Evolutionary conservation across 2,113 vertebrate genomes (phyloP).

Genomic region (Clarias gariepinus): DNA sequence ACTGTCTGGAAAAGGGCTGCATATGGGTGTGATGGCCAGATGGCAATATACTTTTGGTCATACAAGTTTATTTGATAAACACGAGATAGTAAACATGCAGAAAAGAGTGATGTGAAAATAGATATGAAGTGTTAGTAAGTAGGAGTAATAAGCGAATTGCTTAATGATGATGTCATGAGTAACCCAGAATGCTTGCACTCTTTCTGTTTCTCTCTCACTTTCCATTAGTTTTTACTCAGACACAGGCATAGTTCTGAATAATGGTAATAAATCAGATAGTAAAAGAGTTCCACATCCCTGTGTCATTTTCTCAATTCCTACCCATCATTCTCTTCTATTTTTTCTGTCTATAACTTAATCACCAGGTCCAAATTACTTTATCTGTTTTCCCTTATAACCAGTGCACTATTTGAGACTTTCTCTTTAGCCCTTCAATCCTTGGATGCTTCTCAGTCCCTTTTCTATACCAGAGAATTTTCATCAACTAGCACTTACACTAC

Average conservation of each 20-base stretch:
- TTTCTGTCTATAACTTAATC: background rate
- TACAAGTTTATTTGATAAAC: background rate
- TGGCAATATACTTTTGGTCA: background rate
- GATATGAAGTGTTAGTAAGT: conserved; percentile 18
- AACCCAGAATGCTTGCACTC: background rate
- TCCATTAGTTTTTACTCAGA: background rate
- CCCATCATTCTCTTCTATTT: background rate
- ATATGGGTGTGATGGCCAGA: background rate
- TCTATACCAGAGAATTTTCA: background rate
- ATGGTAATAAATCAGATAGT: conserved; percentile 38
- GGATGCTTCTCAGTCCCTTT: background rate
- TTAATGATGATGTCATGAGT: conserved; percentile 12
- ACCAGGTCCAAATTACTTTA: background rate
- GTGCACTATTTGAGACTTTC: background rate
- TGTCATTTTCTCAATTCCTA: conserved; percentile 11
- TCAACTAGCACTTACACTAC: too few relatives aligned
- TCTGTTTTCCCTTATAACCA: conserved; percentile 1
- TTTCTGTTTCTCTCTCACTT: background rate
- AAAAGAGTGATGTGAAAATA: background rate
- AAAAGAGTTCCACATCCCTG: conserved; percentile 16
- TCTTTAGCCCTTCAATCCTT: background rate
- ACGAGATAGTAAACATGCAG: background rate
- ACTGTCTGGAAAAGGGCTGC: background rate
- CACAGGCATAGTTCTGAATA: conserved; percentile 22
- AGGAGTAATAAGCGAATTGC: background rate